A percentile compares a stretch with the other conserved stretches of the same genome.
These are phyloP conservation scores for Indicator maculatus DNA, from an alignment of 2,113 vertebrate species.

Conservation along the genomic window DNA sequence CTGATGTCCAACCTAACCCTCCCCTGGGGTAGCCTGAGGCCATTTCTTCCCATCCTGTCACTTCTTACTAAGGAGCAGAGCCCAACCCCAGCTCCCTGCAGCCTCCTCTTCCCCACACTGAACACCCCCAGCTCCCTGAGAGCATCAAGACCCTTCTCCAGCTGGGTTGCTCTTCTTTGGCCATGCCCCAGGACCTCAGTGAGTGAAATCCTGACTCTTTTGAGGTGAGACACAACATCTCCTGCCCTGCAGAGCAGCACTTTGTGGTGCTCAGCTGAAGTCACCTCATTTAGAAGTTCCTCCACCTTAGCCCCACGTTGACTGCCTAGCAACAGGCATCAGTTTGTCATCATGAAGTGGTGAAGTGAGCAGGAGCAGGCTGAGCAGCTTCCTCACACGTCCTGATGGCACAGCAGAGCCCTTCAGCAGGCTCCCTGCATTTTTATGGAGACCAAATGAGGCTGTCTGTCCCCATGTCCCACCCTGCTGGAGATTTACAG, in stretches of 20 bases:
- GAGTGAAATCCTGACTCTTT: neutral
- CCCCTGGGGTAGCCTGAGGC: too few relatives aligned
- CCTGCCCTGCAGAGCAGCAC: neutral
- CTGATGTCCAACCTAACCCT: too few relatives aligned
- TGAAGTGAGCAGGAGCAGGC: slow-evolving; percentile 53
- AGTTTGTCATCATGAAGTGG: slow-evolving; percentile 48
- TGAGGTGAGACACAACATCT: neutral
- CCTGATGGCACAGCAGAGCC: slow-evolving; percentile 17
- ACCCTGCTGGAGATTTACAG: slow-evolving; percentile 25
- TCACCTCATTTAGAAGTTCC: neutral
- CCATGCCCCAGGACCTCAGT: too few relatives aligned
- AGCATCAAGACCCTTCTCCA: too few relatives aligned
- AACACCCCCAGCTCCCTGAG: too few relatives aligned
- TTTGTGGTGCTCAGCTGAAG: neutral
- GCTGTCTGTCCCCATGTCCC: neutral
- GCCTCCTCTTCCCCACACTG: too few relatives aligned
- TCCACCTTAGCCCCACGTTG: slow-evolving; percentile 15
- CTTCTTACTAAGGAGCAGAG: too few relatives aligned
- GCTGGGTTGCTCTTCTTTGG: too few relatives aligned
- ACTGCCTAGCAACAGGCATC: slow-evolving; percentile 7
- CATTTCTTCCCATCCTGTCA: too few relatives aligned
- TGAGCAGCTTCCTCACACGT: neutral
- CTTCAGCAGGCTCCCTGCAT: slow-evolving; percentile 29
- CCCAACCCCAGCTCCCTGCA: too few relatives aligned
- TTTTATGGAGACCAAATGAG: slow-evolving; percentile 54